A percentile compares a stretch with the other conserved stretches of the same genome.
Conservation (phyloP, 92 coral and sea anemone genomes). For the Micromussa lordhowensis region DNA sequence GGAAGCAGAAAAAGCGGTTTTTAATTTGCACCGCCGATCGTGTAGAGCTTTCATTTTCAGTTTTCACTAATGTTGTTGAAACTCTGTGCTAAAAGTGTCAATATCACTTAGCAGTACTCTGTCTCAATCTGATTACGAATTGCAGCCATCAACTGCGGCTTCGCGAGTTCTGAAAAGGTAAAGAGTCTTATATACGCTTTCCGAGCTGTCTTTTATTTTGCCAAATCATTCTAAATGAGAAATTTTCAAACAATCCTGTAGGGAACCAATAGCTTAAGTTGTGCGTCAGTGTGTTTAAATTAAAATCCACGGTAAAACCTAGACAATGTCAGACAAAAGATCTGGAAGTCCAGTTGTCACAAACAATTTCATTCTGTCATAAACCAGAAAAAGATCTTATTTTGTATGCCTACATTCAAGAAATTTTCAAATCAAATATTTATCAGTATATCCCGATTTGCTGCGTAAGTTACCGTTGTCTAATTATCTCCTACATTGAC, state of each 20-base stretch:
- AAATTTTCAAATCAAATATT: conserved; percentile 29
- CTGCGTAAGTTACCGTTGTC: neutral
- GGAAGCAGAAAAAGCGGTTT: conserved; percentile 47
- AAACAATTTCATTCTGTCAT: conserved; percentile 11
- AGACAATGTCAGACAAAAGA: conserved; percentile 3
- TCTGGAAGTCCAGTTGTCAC: neutral
- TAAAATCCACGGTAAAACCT: neutral
- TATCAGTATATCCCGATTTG: neutral
- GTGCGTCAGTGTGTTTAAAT: conserved; percentile 5
- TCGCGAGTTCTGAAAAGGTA: neutral
- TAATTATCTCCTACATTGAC: conserved; percentile 2
- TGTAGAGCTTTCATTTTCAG: neutral
- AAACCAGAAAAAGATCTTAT: conserved; percentile 12
- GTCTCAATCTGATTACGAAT: neutral
- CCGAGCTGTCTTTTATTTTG: conserved; percentile 25
- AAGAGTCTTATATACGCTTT: neutral
- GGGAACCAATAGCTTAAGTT: neutral
- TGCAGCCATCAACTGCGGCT: neutral
- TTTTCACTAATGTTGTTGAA: conserved; percentile 7
- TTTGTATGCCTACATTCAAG: neutral
- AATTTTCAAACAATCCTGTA: conserved; percentile 25
- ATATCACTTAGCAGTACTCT: conserved; percentile 2
- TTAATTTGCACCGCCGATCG: conserved; percentile 41
- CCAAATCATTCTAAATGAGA: conserved; percentile 24
- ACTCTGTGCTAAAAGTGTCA: neutral